Conservation (phyloP, 2,113 vertebrate species). For the Hippocampus comes region DNA sequence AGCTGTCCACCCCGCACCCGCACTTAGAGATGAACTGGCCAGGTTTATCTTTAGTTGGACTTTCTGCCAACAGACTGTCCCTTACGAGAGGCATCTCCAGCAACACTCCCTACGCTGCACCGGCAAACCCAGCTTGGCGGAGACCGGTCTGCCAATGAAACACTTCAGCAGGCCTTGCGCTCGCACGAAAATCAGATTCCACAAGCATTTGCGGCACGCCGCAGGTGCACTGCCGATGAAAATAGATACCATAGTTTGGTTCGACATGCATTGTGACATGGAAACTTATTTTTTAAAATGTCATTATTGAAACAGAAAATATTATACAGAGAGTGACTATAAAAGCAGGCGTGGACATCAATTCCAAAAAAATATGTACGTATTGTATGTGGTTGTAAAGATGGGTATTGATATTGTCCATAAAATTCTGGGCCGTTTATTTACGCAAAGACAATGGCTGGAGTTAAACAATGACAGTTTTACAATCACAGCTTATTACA, state of each 20-base stretch:
- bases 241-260: background rate
- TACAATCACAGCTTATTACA: slow-evolving; percentile 75
- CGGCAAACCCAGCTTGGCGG: too few species aligned
- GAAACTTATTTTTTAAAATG: background rate
- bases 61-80: too few species aligned
- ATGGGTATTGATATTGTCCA: slow-evolving; percentile 49
- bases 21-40: too few species aligned
- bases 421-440: slow-evolving; percentile 58
- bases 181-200: too few species aligned
- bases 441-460: slow-evolving; percentile 69
- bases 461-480: slow-evolving; percentile 67
- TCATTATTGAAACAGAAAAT: background rate
- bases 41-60: too few species aligned
- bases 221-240: too few species aligned
- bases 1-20: too few species aligned
- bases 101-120: too few species aligned
- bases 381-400: slow-evolving; percentile 21
- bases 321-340: background rate
- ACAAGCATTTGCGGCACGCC: too few species aligned
- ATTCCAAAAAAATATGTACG: background rate
- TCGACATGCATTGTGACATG: background rate
- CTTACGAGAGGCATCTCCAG: too few species aligned
- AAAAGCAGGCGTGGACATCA: background rate
- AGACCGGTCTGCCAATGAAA: too few species aligned
- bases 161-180: too few species aligned